phyloP scores from a whole-genome alignment of 2,113 vertebrate species.

The Eubucco bourcierii region DNA sequence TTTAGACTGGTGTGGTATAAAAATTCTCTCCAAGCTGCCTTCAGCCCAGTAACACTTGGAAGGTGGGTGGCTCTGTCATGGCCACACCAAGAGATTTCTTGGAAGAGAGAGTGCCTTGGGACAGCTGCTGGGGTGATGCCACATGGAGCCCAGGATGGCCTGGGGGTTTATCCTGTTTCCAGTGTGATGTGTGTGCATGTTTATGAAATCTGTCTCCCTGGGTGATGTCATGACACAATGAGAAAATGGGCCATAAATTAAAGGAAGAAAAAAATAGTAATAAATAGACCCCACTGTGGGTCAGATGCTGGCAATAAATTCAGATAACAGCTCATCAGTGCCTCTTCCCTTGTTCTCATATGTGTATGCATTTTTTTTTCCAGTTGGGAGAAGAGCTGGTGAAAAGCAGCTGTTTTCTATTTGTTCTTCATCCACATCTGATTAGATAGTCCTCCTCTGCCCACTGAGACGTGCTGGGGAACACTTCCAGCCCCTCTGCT shows the following conservation, averaged over 20 bases:
- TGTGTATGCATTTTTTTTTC: slow-evolving; percentile 30
- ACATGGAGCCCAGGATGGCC: not conserved
- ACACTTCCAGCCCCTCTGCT: slow-evolving; percentile 18
- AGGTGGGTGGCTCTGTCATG: not conserved
- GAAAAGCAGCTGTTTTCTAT: slow-evolving; percentile 70
- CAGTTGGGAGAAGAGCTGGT: slow-evolving; percentile 58
- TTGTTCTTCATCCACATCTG: slow-evolving; percentile 60
- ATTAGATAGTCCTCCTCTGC: slow-evolving; percentile 51
- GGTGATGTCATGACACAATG: slow-evolving; percentile 63
- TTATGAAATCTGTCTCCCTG: slow-evolving; percentile 44
- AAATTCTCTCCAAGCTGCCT: not conserved
- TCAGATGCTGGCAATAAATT: slow-evolving; percentile 72
- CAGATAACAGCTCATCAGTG: slow-evolving; percentile 70
- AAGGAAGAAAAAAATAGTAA: not conserved
- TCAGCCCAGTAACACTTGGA: not conserved
- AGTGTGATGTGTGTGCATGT: not conserved
- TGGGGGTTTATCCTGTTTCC: not conserved
- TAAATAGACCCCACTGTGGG: slow-evolving; percentile 53
- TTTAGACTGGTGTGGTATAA: not conserved
- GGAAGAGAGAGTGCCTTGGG: slow-evolving; percentile 11
- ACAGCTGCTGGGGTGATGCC: not conserved
- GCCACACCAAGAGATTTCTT: not conserved
- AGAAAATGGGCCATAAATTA: slow-evolving; percentile 60
- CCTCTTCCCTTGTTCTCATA: slow-evolving; percentile 48
- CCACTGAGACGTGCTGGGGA: slow-evolving; percentile 17